A percentile compares a stretch with the other conserved stretches of the same genome.
These are phyloP conservation scores for Epizoanthus ramosus DNA, from an alignment of 92 coral and sea anemone species.

Conservation along the genomic window DNA sequence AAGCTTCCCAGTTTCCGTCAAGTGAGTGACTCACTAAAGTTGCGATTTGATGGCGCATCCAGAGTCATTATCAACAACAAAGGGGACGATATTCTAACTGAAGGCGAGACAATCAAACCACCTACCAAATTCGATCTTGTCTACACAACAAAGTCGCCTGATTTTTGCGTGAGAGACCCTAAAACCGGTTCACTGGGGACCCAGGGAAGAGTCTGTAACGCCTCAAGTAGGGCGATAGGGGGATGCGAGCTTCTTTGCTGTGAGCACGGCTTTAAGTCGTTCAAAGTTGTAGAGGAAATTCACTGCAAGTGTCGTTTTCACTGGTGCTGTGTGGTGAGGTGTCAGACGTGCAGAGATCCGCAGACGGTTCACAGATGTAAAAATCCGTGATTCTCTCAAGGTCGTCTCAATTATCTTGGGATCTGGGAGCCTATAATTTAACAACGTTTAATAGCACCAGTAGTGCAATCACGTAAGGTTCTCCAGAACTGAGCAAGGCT, in stretches of 20 bases:
- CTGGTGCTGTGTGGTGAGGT: slow-evolving; percentile 94
- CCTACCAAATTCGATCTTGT: slow-evolving; percentile 88
- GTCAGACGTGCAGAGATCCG: slow-evolving; percentile 66
- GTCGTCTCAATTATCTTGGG: not conserved
- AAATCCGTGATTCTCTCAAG: not conserved
- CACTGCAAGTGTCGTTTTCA: slow-evolving; percentile 83
- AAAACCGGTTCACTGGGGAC: slow-evolving; percentile 90
- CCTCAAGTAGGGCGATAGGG: slow-evolving; percentile 79
- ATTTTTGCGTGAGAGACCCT: slow-evolving; percentile 75
- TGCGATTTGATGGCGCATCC: slow-evolving; percentile 90
- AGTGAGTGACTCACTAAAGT: slow-evolving; percentile 76
- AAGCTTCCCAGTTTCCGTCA: slow-evolving; percentile 72
- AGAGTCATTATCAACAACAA: slow-evolving; percentile 80
- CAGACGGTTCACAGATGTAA: slow-evolving; percentile 65
- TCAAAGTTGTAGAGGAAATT: slow-evolving; percentile 33
- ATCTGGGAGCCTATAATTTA: not conserved
- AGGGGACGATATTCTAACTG: slow-evolving; percentile 65
- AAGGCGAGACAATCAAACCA: slow-evolving; percentile 77
- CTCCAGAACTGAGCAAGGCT: not conserved
- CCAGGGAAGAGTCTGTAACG: slow-evolving; percentile 79
- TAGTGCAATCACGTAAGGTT: not conserved
- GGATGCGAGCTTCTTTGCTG: slow-evolving; percentile 95
- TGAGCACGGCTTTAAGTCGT: slow-evolving; percentile 59
- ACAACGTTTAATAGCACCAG: not conserved
- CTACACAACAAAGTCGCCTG: slow-evolving; percentile 90